Evolutionary conservation across 1,140 invertebrate genomes (phyloP), one percentile per base, ranked within the genome.

Genomic region (Pogonus chalceus): DNA sequence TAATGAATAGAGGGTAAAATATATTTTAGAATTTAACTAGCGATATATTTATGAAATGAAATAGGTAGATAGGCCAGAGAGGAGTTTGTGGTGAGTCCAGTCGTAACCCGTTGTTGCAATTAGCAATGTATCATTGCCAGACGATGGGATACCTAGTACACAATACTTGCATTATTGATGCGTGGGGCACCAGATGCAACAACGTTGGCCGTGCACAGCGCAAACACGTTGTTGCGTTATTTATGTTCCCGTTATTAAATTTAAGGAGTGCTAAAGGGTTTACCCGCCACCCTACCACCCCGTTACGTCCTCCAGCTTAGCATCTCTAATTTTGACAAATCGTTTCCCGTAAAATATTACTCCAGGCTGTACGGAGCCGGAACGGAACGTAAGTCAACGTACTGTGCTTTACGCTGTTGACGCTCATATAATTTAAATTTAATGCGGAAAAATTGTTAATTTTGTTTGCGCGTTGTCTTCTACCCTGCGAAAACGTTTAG

Each of bases 191-290:
- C 26, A 31, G 26, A 31, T 31, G 26, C 26, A 31, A 14, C 37
- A 43, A 14, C 4, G 14, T 31, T 31, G 14, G 7, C 14, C 26
- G 26, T 16, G 18, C 9, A 16, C 18, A 10, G 9, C 37, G 18
- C 9, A 12, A 43, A 16, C 37, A 12, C 37, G 37, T 18, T 43
- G n/a, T n/a, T n/a, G n/a, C 37, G 37, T 43, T 43, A 43, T 43
- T 43, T 43, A 43, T 43, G 37, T 43, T 43, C 9, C 37, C 18
- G 37, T 43, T 43, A 43, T 43, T 43, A 43, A 43, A 43, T 43
- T 43, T 43, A 43, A 43, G 37, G 37, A 43, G 37, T 43, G 37
- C 37, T 43, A 43, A 43, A 43, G 37, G 37, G 37, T 43, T 43
- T 31, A 7, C 26, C 14, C 37, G 18, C 37, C 7, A 16, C 18